Conservation (phyloP, 1,140 invertebrate genomes). For the Drosophila prosaltans region DNA sequence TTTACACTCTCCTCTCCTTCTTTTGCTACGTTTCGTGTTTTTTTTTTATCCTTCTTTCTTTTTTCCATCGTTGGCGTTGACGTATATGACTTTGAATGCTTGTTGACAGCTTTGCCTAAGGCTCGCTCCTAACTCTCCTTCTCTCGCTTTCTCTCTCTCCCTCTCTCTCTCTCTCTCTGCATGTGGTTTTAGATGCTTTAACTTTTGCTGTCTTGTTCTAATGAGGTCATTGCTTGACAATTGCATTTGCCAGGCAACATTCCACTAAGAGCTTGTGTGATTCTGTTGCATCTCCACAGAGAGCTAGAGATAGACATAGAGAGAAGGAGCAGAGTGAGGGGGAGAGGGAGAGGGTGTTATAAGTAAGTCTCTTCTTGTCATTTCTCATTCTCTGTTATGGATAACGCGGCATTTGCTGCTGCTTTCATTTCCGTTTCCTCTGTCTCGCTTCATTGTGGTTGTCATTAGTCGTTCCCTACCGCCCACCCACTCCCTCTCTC, state of each 20-base stretch:
- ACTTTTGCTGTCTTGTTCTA: constrained; percentile 26
- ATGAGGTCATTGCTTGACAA: constrained; percentile 82
- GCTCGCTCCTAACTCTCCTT: constrained; percentile 8
- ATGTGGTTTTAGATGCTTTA: constrained; percentile 1
- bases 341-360: neutral
- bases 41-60: neutral
- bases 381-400: constrained; percentile 38
- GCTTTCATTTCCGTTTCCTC: constrained; percentile 56
- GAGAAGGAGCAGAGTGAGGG: neutral
- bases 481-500: neutral
- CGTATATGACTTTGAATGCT: constrained; percentile 74
- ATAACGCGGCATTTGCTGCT: constrained; percentile 29
- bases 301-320: neutral
- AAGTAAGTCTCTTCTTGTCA: constrained; percentile 47
- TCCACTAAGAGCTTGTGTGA: constrained; percentile 58
- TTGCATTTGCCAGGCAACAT: constrained; percentile 77
- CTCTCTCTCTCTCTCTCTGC: too few relatives aligned
- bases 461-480: constrained; percentile 61
- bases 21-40: constrained; percentile 19
- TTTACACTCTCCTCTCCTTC: neutral
- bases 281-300: constrained; percentile 60
- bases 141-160: neutral
- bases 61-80: constrained; percentile 37
- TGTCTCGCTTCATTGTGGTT: constrained; percentile 48
- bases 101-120: constrained; percentile 65